Evolutionary conservation across 2,113 vertebrate genomes (phyloP), one percentile per base, ranked within the genome.

Genomic region (Dicerorhinus sumatrensis): DNA sequence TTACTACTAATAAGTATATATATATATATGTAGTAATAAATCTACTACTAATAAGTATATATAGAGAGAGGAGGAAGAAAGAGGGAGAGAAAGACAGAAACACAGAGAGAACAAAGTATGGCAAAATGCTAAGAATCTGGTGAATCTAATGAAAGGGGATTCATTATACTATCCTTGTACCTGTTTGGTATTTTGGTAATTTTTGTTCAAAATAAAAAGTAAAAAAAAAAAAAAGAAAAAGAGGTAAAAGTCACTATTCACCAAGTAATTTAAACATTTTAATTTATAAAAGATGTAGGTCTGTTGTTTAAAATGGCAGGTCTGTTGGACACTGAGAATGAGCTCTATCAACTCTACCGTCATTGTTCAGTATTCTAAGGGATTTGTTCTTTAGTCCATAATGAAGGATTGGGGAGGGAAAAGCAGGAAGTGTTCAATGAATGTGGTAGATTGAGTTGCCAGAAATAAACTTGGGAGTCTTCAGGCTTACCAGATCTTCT

Each of bases 191-290:
- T n/a, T 54, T 81, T 89, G 67, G 27, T 6, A 85, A 92, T 58
- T 89, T 94, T 87, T 76, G 60, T 91, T 94, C 75, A 87, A 79
- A 88, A 92, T 70, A 36, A 69, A 87, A 82, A 76, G 11, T 77
- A 36, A 33, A 69, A 87, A 82, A 82, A 11, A 70, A 46, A 86
- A 16, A 46, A 63, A 51, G 48, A 80, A 51, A 76, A 67, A 90
- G 11, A 73, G 10, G 3, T 58, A 48, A 85, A 62, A 82, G 25
- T 8, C 29, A 48, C 65, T 58, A 56, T 2, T 90, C 62, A 39
- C 36, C 31, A 82, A 81, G 51, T 36, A 93, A 70, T 56, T 58
- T 48, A 88, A 83, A 42, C 33, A 65, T 65, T 90, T 81, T n/a
- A 33, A 73, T 51, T 88, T 54, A 72, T 54, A 70, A 87, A 82